A percentile compares a stretch with the other conserved stretches of the same genome.
Conservation (phyloP, 1,140 invertebrate genomes). For the Drosophila erecta region DNA sequence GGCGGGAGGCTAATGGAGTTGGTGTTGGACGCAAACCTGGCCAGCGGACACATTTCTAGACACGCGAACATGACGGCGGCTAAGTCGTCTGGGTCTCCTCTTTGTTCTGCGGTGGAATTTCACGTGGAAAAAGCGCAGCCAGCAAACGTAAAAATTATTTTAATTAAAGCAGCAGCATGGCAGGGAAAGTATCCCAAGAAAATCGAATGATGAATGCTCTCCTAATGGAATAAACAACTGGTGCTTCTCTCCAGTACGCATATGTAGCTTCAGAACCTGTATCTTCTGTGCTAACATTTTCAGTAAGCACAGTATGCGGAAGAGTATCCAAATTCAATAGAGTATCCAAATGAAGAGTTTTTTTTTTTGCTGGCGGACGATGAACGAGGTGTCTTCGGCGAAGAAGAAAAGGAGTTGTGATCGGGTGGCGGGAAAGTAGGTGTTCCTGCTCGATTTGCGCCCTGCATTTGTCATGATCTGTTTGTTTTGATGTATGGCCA, state of each 20-base stretch:
- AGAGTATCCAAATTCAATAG: background rate
- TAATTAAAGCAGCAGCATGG: constrained; percentile 64
- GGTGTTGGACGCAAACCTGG: constrained; percentile 39
- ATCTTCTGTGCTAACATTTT: too few relatives aligned
- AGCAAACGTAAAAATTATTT: constrained; percentile 69
- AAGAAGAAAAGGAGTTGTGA: constrained; percentile 6
- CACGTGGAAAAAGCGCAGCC: constrained; percentile 76
- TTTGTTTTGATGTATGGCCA: constrained; percentile 74
- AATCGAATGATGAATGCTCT: constrained; percentile 2
- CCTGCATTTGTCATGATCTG: constrained; percentile 80
- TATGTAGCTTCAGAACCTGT: too few relatives aligned
- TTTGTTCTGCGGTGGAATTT: constrained; percentile 57
- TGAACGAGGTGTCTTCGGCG: constrained; percentile 23
- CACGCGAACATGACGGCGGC: constrained; percentile 76
- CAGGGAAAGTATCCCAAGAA: background rate
- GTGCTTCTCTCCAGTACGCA: too few relatives aligned
- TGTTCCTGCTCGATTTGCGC: constrained; percentile 61
- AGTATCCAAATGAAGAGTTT: constrained; percentile 10
- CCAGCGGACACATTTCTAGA: constrained; percentile 70
- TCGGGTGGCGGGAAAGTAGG: constrained; percentile 3
- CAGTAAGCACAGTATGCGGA: too few relatives aligned
- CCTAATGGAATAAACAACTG: background rate
- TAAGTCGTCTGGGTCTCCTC: constrained; percentile 46
- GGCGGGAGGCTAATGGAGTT: constrained; percentile 8
- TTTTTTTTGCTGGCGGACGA: constrained; percentile 14